Evolutionary conservation across 2,888 invertebrate species (phyloP).

Genomic region (Drosophila subsilvestris): DNA sequence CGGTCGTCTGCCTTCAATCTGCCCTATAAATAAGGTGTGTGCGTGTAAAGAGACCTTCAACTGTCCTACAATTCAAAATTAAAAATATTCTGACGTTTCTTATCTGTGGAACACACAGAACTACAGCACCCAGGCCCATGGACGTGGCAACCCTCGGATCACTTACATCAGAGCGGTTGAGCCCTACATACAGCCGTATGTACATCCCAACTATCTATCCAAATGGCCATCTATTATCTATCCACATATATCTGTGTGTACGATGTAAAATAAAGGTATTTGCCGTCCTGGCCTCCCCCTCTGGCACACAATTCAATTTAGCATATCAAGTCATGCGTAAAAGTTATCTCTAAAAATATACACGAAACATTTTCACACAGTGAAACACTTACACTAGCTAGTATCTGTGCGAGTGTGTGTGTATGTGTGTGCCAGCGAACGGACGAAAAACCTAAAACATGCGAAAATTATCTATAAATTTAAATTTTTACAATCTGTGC

Average conservation of each 20-base stretch:
- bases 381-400: conserved; percentile 31
- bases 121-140: conserved; percentile 12
- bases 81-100: conserved; percentile 37
- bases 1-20: not conserved
- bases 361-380: conserved; percentile 39
- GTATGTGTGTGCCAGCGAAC: conserved; percentile 11
- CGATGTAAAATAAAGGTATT: conserved; percentile 41
- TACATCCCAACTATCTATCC: conserved; percentile 13
- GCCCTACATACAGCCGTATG: conserved; percentile 12
- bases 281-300: conserved; percentile 3
- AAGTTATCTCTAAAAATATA: conserved; percentile 61
- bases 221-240: conserved; percentile 31
- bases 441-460: conserved; percentile 65
- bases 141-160: conserved; percentile 18
- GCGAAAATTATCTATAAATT: conserved; percentile 81
- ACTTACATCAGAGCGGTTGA: conserved; percentile 45
- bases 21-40: not conserved
- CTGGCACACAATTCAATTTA: conserved; percentile 34
- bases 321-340: conserved; percentile 76
- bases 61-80: conserved; percentile 36
- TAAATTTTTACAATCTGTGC: conserved; percentile 79
- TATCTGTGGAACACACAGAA: conserved; percentile 33
- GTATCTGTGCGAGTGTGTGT: not conserved
- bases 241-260: conserved; percentile 8
- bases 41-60: conserved; percentile 35